Base-by-base conservation (phyloP, 2,113 vertebrate species). In the Marmota flaviventris region DNA sequence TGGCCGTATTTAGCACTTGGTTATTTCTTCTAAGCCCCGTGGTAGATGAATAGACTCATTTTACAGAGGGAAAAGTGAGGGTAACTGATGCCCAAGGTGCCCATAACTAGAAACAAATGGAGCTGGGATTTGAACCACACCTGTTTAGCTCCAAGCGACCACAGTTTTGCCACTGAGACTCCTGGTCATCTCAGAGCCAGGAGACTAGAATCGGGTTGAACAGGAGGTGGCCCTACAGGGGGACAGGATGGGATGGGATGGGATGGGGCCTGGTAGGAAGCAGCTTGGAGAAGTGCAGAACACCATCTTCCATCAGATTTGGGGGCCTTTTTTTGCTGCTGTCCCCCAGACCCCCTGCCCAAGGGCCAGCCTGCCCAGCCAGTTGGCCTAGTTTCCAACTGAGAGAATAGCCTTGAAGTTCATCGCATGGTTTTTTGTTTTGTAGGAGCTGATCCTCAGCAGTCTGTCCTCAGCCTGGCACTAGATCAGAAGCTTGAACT, bases 1-100 rank as follows among this genome's bases (percentile, higher is more conserved):
- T 8, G 34, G 22, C 13, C 0, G 20, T 3, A 11, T 34, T 10
- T 11, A 32, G 1, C 18, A 1, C 0, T 16, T 27, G 34, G 8
- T 0, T 37, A 11, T 5, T 58, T 58, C 51, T 53, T 69, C 29
- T 17, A 12, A 42, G 73, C 58, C 18, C 10, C 1, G 0, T 13
- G 73, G 39, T 39, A 78, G 63, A 58, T 5, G 1, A 58, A 12
- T 0, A 14, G 14, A 14, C 24, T 2, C 69, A 1, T 65, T 79
- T 27, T 18, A 48, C 6, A 53, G 75, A 45, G 39, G 73, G 67
- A 73, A 73, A 27, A 25, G 0, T 2, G 25, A 56, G 2, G 32
- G n/a, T 6, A 39, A 45, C 17, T 39, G 51, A n/a, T 14, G 27
- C 9, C 51, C 18, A 3, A 53, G 37, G 2, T 45, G 18, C 18